These are phyloP conservation scores for Eurystomus gularis DNA, from an alignment of 2,113 vertebrate genomes.

Conservation along the genomic window DNA sequence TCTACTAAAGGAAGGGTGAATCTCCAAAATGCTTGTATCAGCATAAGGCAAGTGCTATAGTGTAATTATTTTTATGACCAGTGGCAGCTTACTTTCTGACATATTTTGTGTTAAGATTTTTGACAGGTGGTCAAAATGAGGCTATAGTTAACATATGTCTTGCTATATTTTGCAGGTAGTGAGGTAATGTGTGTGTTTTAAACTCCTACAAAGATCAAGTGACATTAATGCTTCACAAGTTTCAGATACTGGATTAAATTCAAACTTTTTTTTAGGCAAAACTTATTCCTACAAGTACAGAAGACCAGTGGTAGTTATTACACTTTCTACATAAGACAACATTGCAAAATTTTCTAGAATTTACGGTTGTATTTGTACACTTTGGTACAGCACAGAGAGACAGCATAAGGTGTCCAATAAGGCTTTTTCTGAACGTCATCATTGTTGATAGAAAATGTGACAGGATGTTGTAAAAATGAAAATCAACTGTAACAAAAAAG, in stretches of 20 bases:
- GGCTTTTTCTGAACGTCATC: not conserved
- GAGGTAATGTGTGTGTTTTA: not conserved
- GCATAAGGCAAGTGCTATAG: not conserved
- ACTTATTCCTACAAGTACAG: not conserved
- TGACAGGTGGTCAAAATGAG: constrained; percentile 39
- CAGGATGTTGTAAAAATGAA: constrained; percentile 9
- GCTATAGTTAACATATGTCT: constrained; percentile 39
- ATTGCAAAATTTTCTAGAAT: not conserved
- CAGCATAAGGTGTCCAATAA: not conserved
- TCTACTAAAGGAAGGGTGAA: not conserved
- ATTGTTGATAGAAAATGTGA: not conserved
- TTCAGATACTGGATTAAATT: constrained; percentile 12
- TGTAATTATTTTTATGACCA: not conserved
- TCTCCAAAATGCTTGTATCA: not conserved
- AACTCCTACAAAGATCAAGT: constrained; percentile 53
- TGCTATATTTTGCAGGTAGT: constrained; percentile 51
- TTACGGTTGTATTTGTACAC: not conserved
- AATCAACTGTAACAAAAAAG: not conserved
- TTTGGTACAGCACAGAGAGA: not conserved
- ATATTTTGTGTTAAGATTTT: not conserved
- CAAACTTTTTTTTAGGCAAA: not conserved
- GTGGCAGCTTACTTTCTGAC: not conserved
- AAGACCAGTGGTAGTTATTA: not conserved
- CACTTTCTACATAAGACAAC: not conserved
- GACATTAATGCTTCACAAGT: constrained; percentile 7